Evolutionary conservation across 2,113 vertebrate genomes (phyloP).

Genomic region (Acrocephalus arundinaceus): DNA sequence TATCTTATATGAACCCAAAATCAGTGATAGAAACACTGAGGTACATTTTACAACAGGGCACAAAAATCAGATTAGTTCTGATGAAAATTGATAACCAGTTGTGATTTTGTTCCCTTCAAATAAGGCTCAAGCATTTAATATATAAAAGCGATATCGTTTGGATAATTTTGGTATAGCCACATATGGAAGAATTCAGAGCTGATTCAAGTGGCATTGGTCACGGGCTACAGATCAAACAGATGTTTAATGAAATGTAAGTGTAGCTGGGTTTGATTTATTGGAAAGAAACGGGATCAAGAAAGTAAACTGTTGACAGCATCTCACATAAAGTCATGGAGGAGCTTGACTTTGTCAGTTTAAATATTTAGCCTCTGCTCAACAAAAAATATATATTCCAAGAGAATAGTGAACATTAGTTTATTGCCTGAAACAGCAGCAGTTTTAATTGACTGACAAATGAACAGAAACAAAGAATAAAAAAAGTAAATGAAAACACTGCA

Average conservation of each 20-base stretch:
- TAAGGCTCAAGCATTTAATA: neutral
- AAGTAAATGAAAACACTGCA: neutral
- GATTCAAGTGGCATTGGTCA: neutral
- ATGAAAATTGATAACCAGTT: neutral
- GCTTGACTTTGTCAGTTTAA: neutral
- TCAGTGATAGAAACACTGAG: neutral
- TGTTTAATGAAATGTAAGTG: neutral
- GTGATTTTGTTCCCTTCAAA: neutral
- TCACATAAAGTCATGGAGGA: neutral
- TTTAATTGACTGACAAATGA: conserved; percentile 17
- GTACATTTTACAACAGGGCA: neutral
- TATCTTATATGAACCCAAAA: neutral
- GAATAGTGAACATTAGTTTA: neutral
- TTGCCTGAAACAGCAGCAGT: neutral
- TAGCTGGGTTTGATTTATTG: neutral
- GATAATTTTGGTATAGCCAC: neutral
- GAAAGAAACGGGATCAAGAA: neutral
- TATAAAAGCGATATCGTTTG: neutral
- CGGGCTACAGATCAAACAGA: neutral
- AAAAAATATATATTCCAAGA: neutral
- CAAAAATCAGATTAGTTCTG: neutral
- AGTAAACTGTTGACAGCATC: neutral
- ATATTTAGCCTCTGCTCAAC: neutral
- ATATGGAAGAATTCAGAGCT: neutral
- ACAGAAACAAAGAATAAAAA: neutral